Percentiles rank a stretch among this genome's conserved stretches.
Conservation (phyloP, 2,888 invertebrate genomes). For the Tipula unca region DNA sequence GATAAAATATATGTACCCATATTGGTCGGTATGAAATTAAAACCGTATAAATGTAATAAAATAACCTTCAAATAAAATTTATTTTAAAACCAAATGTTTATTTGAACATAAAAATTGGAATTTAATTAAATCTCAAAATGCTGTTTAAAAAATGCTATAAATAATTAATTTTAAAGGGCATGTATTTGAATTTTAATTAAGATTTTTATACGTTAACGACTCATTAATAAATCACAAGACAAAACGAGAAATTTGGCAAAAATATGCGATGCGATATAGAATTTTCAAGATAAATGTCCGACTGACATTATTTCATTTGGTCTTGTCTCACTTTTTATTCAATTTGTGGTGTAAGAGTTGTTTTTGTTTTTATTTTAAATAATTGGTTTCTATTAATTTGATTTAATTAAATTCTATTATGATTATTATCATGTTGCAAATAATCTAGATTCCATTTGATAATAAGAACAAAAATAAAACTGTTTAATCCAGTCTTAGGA, state of each 20-base stretch:
- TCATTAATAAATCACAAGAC: not conserved
- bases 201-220: not conserved
- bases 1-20: not conserved
- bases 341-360: not conserved
- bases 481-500: not conserved
- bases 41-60: too few species aligned
- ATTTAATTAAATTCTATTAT: conserved; percentile 8
- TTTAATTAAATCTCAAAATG: not conserved
- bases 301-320: not conserved
- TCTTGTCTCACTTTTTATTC: not conserved
- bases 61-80: not conserved
- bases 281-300: not conserved
- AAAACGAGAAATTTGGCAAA: not conserved
- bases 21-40: not conserved
- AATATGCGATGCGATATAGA: not conserved
- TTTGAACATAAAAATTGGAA: not conserved
- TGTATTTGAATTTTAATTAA: not conserved
- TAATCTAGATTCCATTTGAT: not conserved
- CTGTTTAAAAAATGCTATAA: not conserved
- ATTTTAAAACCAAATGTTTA: not conserved
- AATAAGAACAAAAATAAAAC: not conserved
- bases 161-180: not conserved
- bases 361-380: not conserved
- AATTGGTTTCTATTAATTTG: not conserved
- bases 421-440: not conserved